These are phyloP conservation scores for Eulemur mongoz DNA, from an alignment of 2,797 vertebrate species.

Conservation along the genomic window DNA sequence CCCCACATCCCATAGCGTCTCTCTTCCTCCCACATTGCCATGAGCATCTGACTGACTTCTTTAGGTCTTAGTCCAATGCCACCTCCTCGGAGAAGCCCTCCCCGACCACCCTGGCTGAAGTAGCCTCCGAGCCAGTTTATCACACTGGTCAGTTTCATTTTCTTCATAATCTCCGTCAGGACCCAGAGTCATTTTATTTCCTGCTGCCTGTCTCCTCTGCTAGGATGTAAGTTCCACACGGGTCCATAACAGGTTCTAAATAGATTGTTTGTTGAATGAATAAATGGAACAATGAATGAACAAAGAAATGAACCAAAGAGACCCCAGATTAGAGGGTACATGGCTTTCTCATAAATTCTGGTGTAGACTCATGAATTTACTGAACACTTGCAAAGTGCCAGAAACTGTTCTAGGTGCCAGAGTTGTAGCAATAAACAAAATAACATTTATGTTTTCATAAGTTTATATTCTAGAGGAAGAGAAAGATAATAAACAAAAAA, in stretches of 20 bases:
- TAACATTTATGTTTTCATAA: neutral
- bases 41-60: neutral
- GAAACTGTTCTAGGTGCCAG: neutral
- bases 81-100: conserved; percentile 7
- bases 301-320: neutral
- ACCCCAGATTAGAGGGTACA: neutral
- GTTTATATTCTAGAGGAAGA: neutral
- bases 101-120: neutral
- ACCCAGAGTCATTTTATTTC: neutral
- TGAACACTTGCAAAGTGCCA: neutral
- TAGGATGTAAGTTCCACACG: neutral
- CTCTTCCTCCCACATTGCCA: neutral
- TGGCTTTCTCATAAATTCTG: neutral
- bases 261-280: neutral
- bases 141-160: neutral
- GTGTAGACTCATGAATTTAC: neutral
- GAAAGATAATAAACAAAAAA: neutral
- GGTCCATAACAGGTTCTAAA: neutral
- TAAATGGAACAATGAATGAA: neutral
- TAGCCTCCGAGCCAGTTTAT: neutral
- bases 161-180: neutral
- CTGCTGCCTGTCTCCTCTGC: neutral
- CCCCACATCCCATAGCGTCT: neutral
- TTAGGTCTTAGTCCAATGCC: neutral
- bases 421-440: neutral